phyloP scores from a whole-genome alignment of 2,113 vertebrate genomes.

The Dissostichus mawsoni region DNA sequence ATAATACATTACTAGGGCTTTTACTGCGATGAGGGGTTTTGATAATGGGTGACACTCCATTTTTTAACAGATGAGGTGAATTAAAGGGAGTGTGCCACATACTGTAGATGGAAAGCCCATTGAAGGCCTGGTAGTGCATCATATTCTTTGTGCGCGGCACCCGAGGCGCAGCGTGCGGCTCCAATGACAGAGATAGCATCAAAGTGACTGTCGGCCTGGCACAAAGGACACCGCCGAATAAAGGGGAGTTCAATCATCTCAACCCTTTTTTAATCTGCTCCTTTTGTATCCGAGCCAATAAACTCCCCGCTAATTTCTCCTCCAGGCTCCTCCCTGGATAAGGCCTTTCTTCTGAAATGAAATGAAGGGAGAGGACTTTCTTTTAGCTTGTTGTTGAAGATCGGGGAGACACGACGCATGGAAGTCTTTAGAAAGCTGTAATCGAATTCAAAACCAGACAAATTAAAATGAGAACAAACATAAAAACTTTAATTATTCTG shows the following conservation, averaged over 20 bases:
- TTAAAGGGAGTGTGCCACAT: slow-evolving; percentile 54
- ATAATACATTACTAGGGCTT: slow-evolving; percentile 36
- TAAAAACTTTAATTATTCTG: slow-evolving; percentile 52
- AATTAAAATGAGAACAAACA: slow-evolving; percentile 50
- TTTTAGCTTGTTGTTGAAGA: slow-evolving; percentile 20
- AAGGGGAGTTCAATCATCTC: slow-evolving; percentile 78
- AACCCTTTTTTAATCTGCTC: slow-evolving; percentile 73
- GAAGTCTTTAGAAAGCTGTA: slow-evolving; percentile 40
- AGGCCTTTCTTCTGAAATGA: slow-evolving; percentile 57
- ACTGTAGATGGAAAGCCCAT: slow-evolving; percentile 53
- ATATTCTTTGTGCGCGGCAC: slow-evolving; percentile 74
- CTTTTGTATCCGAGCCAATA: slow-evolving; percentile 74
- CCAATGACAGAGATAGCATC: slow-evolving; percentile 77
- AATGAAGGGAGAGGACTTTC: slow-evolving; percentile 52
- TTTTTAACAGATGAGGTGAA: slow-evolving; percentile 27
- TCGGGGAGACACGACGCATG: slow-evolving; percentile 9
- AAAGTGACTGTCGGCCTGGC: slow-evolving; percentile 69
- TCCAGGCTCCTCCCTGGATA: slow-evolving; percentile 54
- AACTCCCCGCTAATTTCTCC: slow-evolving; percentile 70
- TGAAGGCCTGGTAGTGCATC: slow-evolving; percentile 70
- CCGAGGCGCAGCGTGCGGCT: slow-evolving; percentile 52
- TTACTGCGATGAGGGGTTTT: slow-evolving; percentile 50
- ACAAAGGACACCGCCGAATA: slow-evolving; percentile 77
- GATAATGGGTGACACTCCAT: slow-evolving; percentile 53
- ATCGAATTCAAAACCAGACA: slow-evolving; percentile 41